Evolutionary conservation across 2,888 invertebrate species (phyloP), one percentile per base, ranked within the genome.

Genomic region (Sericinus montela): DNA sequence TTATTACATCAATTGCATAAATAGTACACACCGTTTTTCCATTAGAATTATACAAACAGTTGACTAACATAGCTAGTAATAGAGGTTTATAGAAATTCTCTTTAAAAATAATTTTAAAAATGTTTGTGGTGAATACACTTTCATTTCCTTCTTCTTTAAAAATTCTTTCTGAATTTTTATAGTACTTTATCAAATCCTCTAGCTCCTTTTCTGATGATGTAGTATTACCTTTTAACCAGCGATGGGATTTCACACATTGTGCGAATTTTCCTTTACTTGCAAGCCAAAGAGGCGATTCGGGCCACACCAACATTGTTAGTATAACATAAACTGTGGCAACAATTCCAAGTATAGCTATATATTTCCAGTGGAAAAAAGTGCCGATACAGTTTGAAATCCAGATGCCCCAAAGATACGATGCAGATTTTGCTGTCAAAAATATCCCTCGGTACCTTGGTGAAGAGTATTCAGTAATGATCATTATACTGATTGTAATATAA

Each of bases 371-470:
- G 9, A 47, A 52, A 14, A 53, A 62, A 0, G 63, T 62, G 0
- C 62, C 65, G 5, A 62, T 52, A 3, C 55, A 56, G 34, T 56
- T 59, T 1, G 57, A 35, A 2, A 51, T 36, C 59, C 57, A 57
- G 7, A 59, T 30, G 1, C 57, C 57, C 54, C 57, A 57, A 16
- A 45, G 52, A 14, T 52, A 50, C 0, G 47, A 47, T 6, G 57
- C 57, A 1, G 51, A 48, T 46, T 57, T 59, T 0, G 51, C n/a
- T 3, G 54, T 52, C 15, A 57, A 15, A 38, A 59, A 53, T 19
- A 57, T 15, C n/a, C 57, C 57, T 30, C 57, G 39, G 29, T 56
- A 55, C 30, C 47, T 39, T 3, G 53, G 50, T 10, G 58, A 54
- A 0, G 54, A 50, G 29, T 57, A 58, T 43, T 57, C 57, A 3